Percentiles rank a stretch among this genome's conserved stretches.
phyloP scores from a whole-genome alignment of 2,113 vertebrate genomes.

The Campylomormyrus tamandua region DNA sequence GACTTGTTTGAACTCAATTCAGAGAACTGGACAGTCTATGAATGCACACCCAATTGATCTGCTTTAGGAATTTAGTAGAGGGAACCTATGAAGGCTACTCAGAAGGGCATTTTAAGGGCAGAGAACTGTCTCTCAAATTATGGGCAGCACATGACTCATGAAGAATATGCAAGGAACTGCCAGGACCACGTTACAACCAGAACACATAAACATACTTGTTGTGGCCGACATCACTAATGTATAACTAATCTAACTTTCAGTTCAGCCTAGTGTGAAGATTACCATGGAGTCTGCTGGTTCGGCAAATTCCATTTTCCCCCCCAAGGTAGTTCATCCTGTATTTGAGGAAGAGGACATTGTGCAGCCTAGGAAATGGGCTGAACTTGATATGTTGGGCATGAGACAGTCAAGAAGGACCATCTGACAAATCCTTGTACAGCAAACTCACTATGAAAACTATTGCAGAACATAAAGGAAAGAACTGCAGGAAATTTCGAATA shows the following conservation, averaged over 20 bases:
- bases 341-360: not conserved
- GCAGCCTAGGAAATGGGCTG: not conserved
- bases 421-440: not conserved
- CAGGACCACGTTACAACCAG: not conserved
- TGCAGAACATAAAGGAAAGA: not conserved
- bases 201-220: not conserved
- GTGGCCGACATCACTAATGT: not conserved
- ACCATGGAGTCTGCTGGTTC: not conserved
- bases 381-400: not conserved
- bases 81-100: not conserved
- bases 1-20: not conserved
- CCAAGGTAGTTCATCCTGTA: not conserved
- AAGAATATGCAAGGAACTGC: not conserved
- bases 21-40: not conserved
- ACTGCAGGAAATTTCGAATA: not conserved
- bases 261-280: not conserved
- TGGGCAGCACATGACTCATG: not conserved
- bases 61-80: not conserved
- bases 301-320: not conserved
- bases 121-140: not conserved
- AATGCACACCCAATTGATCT: not conserved
- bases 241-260: slow-evolving; percentile 9
- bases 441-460: not conserved
- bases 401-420: not conserved
- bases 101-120: not conserved